Conservation (phyloP, 2,888 invertebrate genomes). For the Cheilosia urbana region DNA sequence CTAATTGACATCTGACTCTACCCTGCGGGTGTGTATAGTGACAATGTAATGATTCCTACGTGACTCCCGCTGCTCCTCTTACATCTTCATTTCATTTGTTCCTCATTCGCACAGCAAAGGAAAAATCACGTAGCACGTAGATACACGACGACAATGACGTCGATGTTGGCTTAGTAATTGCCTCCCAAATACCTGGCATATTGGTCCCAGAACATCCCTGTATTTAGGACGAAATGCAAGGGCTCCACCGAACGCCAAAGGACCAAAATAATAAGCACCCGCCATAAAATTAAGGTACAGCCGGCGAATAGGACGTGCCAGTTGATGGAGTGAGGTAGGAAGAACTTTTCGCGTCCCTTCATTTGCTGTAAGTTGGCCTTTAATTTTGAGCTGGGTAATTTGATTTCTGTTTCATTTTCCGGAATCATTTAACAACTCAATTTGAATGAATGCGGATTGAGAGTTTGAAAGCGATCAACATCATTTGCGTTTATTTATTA, state of each 20-base stretch:
- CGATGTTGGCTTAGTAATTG: slow-evolving; percentile 47
- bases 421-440: slow-evolving; percentile 50
- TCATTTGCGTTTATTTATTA: slow-evolving; percentile 8
- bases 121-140: slow-evolving; percentile 53
- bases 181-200: slow-evolving; percentile 37
- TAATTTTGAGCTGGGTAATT: slow-evolving; percentile 35
- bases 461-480: background rate
- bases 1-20: slow-evolving; percentile 53
- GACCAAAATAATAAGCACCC: slow-evolving; percentile 43
- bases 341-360: background rate
- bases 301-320: slow-evolving; percentile 26
- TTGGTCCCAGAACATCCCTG: slow-evolving; percentile 33
- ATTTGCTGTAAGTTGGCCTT: slow-evolving; percentile 10
- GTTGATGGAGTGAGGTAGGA: background rate
- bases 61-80: slow-evolving; percentile 54
- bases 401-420: slow-evolving; percentile 48
- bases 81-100: slow-evolving; percentile 31
- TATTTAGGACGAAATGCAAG: slow-evolving; percentile 17
- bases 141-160: slow-evolving; percentile 33
- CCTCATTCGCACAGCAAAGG: background rate
- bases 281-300: slow-evolving; percentile 52
- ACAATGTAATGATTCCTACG: slow-evolving; percentile 66
- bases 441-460: slow-evolving; percentile 2
- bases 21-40: slow-evolving; percentile 4
- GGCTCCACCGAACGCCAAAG: slow-evolving; percentile 20